Base-by-base conservation (phyloP, 2,888 invertebrate genomes). In the Uloborus plumipes region DNA sequence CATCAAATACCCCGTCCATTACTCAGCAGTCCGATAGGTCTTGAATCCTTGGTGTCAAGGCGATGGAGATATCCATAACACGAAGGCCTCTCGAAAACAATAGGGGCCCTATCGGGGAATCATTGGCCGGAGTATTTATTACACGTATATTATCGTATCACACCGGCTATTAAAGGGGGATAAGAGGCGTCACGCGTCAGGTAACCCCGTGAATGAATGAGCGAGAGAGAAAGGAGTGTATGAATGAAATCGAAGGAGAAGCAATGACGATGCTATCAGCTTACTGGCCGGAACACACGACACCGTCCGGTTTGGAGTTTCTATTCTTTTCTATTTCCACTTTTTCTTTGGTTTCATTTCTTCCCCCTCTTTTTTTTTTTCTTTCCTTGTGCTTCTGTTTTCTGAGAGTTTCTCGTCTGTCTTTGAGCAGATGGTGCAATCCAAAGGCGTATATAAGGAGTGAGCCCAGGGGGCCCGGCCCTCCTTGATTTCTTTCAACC, bases 91-190 rank as follows among this genome's bases (percentile, higher is more conserved):
- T 39, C 9, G 39, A 71, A 80, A 70, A 64, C 74, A 67, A 80
- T 80, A 49, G 67, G 22, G 61, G 22, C 20, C 69, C 65, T 71
- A 71, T 71, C 70, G 50, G 70, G 18, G 47, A 26, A 53, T 47
- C 64, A 81, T 81, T 74, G 69, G 47, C 39, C 6, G 74, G 59
- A 39, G 80, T 81, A 81, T 81, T 81, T 81, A 81, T 81, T 81
- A 81, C 80, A 74, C 74, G 39, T 39, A 39, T 7, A 75, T 81
- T 75, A 81, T 70, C 70, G 74, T 81, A 74, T 70, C 74, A 74
- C 74, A 74, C 80, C 74, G 65, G 69, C 80, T 64, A 81, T 81
- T 81, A 73, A 64, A 39, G 39, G 31, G 53, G 70, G 67, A 67
- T 70, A 74, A 74, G 58, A 70, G 39, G 74, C 74, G 80, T 81